Evolutionary conservation across 2,797 vertebrate species (phyloP).

Genomic region (Limnodromus scolopaceus): DNA sequence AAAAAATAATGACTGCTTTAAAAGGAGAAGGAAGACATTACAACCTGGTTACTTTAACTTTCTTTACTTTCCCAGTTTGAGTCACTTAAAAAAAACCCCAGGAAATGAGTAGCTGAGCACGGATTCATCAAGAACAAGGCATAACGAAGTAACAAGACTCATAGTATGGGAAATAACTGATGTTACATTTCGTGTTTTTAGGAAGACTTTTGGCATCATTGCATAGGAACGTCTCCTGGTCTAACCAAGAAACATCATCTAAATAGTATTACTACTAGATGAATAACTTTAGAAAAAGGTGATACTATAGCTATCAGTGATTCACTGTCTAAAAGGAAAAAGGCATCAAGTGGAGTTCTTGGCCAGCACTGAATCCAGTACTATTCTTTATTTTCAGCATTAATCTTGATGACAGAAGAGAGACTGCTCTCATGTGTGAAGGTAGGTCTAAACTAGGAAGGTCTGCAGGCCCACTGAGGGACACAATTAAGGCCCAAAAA

Average conservation of each 20-base stretch:
- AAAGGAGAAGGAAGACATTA: not conserved
- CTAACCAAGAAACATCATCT: not conserved
- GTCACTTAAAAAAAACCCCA: not conserved
- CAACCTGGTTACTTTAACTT: not conserved
- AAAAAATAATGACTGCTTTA: not conserved
- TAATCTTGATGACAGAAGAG: not conserved
- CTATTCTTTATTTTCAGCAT: not conserved
- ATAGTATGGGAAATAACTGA: not conserved
- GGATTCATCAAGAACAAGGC: not conserved
- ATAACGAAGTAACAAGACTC: not conserved
- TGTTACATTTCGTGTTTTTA: not conserved
- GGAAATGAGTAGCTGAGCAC: not conserved
- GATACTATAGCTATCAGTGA: not conserved
- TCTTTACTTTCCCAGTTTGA: not conserved
- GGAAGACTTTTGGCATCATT: not conserved
- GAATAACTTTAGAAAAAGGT: not conserved
- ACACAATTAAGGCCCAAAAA: not conserved
- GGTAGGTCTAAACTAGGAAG: not conserved
- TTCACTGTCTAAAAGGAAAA: not conserved
- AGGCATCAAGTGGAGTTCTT: not conserved
- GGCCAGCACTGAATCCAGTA: not conserved
- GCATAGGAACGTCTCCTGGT: not conserved
- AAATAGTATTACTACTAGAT: not conserved
- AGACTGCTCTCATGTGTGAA: fast-evolving
- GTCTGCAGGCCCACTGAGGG: not conserved